These are phyloP conservation scores for Pissodes strobi DNA, from an alignment of 1,140 invertebrate genomes.

Conservation along the genomic window DNA sequence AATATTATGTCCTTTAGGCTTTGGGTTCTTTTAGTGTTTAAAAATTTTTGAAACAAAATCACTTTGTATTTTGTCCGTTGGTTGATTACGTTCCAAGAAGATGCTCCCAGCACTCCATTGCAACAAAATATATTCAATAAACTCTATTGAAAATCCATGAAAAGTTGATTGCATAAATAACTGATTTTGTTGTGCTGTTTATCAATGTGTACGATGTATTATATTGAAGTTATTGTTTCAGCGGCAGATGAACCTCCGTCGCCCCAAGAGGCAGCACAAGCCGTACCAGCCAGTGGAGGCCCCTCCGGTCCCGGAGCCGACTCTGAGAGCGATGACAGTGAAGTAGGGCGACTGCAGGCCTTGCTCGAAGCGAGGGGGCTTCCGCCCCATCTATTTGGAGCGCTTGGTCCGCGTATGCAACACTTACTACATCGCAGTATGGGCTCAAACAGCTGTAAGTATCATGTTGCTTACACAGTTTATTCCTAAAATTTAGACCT, in stretches of 20 bases:
- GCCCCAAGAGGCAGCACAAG: conserved; percentile 53
- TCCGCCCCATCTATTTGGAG: conserved; percentile 93
- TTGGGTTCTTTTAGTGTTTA: too few relatives aligned
- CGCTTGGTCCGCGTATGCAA: conserved; percentile 95
- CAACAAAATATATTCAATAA: too few relatives aligned
- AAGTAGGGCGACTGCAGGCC: conserved; percentile 87
- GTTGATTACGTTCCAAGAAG: too few relatives aligned
- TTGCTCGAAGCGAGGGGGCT: conserved; percentile 91
- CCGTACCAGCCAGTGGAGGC: conserved; percentile 45
- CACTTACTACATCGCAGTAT: conserved; percentile 94
- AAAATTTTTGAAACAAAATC: too few relatives aligned
- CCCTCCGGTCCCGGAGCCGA: conserved; percentile 52
- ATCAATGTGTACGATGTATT: too few relatives aligned
- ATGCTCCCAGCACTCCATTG: too few relatives aligned
- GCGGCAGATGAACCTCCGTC: conserved; percentile 53
- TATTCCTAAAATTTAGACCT: too few relatives aligned
- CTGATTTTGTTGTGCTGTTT: too few relatives aligned
- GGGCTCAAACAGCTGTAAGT: conserved; percentile 77
- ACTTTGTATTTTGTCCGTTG: too few relatives aligned
- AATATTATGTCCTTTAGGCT: too few relatives aligned
- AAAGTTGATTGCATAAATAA: too few relatives aligned
- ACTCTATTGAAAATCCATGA: too few relatives aligned
- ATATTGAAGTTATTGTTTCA: conserved; percentile 13
- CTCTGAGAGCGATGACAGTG: conserved; percentile 79
- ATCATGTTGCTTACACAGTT: background rate